Conservation (phyloP, 2,113 vertebrate genomes). For the Potamarius usumacintae region DNA sequence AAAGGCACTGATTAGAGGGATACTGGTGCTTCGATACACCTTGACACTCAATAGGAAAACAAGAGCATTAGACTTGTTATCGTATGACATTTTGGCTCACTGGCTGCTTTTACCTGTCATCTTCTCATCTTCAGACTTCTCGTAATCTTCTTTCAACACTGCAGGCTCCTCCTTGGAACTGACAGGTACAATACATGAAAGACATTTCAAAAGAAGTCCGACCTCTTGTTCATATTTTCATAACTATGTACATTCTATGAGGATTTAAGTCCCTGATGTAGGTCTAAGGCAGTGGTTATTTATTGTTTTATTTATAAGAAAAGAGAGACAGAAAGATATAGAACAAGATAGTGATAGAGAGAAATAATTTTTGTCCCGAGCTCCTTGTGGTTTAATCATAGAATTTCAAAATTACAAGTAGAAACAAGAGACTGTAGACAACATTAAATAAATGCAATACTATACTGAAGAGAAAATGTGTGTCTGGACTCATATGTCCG, state of each 20-base stretch:
- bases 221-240: conserved; percentile 37
- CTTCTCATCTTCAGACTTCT: conserved; percentile 8
- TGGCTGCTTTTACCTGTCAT: conserved; percentile 57
- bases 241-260: conserved; percentile 9
- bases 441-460: neutral
- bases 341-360: too few species aligned
- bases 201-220: neutral
- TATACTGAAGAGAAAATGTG: neutral
- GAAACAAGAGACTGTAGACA: neutral
- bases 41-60: conserved; percentile 6
- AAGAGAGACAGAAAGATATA: neutral
- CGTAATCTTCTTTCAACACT: conserved; percentile 26
- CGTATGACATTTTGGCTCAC: neutral
- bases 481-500: neutral
- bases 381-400: neutral
- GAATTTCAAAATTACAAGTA: neutral
- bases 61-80: conserved; percentile 16
- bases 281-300: neutral
- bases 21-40: conserved; percentile 14
- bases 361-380: neutral
- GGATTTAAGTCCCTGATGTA: neutral
- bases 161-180: neutral
- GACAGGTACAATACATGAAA: conserved; percentile 23
- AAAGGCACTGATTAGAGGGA: conserved; percentile 36
- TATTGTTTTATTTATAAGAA: neutral